phyloP scores from a whole-genome alignment of 1,140 invertebrate species.

The Pentalonia nigronervosa region DNA sequence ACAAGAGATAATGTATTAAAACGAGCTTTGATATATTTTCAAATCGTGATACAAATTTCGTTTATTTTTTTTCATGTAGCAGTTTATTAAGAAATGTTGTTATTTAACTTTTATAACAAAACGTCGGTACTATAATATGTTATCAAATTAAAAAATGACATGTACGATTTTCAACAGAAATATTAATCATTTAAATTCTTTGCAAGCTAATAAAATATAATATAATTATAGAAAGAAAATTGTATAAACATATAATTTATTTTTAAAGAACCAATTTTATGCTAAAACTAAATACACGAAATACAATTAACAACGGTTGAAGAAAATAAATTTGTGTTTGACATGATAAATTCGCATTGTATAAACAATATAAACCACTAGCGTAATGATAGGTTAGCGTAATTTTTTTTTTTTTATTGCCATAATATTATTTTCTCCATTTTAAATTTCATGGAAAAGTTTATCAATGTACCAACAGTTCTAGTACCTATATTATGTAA shows the following conservation, averaged over 20 bases:
- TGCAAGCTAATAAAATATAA: neutral
- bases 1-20: neutral
- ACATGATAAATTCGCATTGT: constrained; percentile 1
- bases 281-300: constrained; percentile 21
- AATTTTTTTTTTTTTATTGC: constrained; percentile 31
- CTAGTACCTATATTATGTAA: neutral
- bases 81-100: neutral
- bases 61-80: neutral
- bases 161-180: neutral
- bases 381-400: constrained; percentile 29
- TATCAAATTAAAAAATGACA: neutral
- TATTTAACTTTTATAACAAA: neutral
- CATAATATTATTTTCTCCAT: constrained; percentile 18
- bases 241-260: neutral
- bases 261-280: neutral
- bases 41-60: neutral
- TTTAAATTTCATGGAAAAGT: neutral
- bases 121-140: neutral
- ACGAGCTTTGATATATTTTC: neutral
- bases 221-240: neutral
- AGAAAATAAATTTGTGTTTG: constrained; percentile 26
- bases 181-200: neutral
- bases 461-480: neutral
- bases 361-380: neutral
- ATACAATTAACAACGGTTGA: neutral